Percentiles rank a stretch among this genome's conserved stretches.
Evolutionary conservation across 2,113 vertebrate species (phyloP).

Genomic region (Tachuris rubrigastra): DNA sequence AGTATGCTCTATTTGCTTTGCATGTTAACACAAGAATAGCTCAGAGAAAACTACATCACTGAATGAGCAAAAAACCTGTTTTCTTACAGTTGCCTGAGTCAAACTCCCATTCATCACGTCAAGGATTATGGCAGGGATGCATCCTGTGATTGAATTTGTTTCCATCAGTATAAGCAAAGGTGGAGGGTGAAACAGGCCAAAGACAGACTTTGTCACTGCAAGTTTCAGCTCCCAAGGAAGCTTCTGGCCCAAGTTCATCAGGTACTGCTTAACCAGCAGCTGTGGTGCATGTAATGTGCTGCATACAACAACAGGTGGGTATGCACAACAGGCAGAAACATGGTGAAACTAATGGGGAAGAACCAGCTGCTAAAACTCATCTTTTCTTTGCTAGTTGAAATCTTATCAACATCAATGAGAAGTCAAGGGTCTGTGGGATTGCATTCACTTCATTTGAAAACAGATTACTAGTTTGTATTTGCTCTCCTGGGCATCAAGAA

Average conservation of each 20-base stretch:
- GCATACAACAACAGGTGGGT: rapidly evolving
- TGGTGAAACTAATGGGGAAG: not conserved
- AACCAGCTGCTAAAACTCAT: not conserved
- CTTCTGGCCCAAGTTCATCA: not conserved
- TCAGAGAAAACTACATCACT: not conserved
- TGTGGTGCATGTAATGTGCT: rapidly evolving
- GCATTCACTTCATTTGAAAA: not conserved
- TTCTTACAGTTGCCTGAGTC: not conserved
- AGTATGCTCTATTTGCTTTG: not conserved
- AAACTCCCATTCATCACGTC: not conserved
- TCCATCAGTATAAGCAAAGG: not conserved
- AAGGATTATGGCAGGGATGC: not conserved
- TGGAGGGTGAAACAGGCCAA: not conserved
- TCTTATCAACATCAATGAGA: not conserved
- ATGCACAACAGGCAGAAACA: not conserved
- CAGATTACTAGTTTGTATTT: not conserved
- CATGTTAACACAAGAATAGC: not conserved
- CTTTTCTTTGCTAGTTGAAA: not conserved
- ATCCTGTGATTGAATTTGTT: not conserved
- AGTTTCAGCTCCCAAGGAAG: not conserved
- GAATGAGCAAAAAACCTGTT: not conserved
- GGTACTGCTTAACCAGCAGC: not conserved
- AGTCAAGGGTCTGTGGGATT: not conserved
- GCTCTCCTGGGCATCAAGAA: not conserved
- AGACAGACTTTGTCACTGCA: not conserved